phyloP scores from a whole-genome alignment of 2,888 invertebrate genomes.

The Cosmia pyralina region DNA sequence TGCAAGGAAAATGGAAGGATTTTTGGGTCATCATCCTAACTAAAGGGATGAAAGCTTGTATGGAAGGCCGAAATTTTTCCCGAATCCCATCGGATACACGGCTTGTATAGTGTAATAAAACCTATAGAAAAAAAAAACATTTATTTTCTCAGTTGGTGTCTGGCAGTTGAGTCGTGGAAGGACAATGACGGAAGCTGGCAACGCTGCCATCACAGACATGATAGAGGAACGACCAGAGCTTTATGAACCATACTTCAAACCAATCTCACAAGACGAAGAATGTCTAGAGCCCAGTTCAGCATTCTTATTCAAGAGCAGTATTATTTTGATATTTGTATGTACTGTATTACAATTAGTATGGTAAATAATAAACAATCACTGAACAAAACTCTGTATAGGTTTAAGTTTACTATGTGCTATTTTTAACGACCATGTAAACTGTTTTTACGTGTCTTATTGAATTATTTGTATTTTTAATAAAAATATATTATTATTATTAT shows the following conservation, averaged over 20 bases:
- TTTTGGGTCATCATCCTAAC: background rate
- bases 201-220: conserved; percentile 68
- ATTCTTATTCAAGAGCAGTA: conserved; percentile 78
- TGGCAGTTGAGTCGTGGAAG: conserved; percentile 83
- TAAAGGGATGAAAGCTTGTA: background rate
- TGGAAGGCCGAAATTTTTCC: background rate
- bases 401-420: conserved; percentile 5
- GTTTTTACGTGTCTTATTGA: background rate
- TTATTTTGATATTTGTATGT: conserved; percentile 79
- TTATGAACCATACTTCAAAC: conserved; percentile 77
- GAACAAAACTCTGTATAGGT: conserved; percentile 11
- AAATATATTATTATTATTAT: background rate
- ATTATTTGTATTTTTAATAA: conserved; percentile 1
- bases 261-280: conserved; percentile 74
- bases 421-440: background rate
- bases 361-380: conserved; percentile 52
- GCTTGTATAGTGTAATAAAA: background rate
- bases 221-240: conserved; percentile 75
- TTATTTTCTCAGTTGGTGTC: conserved; percentile 76
- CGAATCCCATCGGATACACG: no score
- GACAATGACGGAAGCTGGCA: conserved; percentile 64
- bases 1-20: background rate
- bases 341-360: conserved; percentile 70
- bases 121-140: background rate
- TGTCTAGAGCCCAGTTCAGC: conserved; percentile 82